A percentile compares a stretch with the other conserved stretches of the same genome.
Evolutionary conservation across 2,113 vertebrate genomes (phyloP).

Genomic region (Vulpes ferrilata): DNA sequence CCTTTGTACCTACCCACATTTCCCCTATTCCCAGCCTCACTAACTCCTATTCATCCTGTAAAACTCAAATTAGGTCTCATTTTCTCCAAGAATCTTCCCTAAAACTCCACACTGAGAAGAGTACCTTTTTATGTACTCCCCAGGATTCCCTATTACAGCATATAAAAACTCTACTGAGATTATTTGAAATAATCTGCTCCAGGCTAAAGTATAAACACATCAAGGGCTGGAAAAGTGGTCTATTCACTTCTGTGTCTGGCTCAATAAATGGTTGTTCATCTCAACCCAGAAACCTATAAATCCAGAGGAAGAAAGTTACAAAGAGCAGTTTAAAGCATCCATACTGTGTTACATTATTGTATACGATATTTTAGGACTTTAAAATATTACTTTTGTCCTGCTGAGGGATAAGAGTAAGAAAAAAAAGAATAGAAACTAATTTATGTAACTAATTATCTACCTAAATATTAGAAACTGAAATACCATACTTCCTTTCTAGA

Average conservation of each 20-base stretch:
- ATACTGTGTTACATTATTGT: slow-evolving; percentile 2
- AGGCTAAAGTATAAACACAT: neutral
- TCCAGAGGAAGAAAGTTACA: slow-evolving; percentile 7
- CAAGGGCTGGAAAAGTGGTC: neutral
- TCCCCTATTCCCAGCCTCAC: neutral
- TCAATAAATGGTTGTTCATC: neutral
- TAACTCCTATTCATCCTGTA: neutral
- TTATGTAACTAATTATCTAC: slow-evolving; percentile 72
- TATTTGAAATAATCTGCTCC: neutral
- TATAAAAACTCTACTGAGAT: neutral
- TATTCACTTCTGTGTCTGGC: neutral
- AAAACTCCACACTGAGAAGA: neutral
- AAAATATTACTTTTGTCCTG: slow-evolving; percentile 27
- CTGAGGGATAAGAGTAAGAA: neutral
- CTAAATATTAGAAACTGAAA: slow-evolving; percentile 60
- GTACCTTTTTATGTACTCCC: neutral
- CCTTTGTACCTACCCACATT: neutral
- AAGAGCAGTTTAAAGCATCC: slow-evolving; percentile 50
- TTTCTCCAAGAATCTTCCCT: neutral
- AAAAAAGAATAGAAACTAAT: slow-evolving; percentile 67
- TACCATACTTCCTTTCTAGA: slow-evolving; percentile 37
- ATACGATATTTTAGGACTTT: neutral
- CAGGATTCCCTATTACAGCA: neutral
- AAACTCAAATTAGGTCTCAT: neutral
- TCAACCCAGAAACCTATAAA: slow-evolving; percentile 54